Evolutionary conservation across 1,140 invertebrate genomes (phyloP), one percentile per base, ranked within the genome.

Genomic region (Meloidogyne hapla): DNA sequence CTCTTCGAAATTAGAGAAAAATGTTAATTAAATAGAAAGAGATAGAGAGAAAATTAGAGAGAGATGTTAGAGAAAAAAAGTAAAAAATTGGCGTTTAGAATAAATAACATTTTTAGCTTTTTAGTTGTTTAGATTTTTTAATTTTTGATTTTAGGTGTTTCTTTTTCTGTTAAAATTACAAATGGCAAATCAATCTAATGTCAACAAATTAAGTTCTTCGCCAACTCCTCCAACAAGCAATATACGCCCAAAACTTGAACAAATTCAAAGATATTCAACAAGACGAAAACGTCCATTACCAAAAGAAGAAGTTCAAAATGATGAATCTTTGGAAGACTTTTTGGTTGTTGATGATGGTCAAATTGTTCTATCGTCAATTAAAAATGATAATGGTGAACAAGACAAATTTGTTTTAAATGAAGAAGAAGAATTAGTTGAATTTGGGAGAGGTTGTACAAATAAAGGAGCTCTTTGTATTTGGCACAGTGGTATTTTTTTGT

Each of bases 381-480:
- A 56, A n/a, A n/a, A n/a, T 6, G 48, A 56, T n/a, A n/a, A n/a
- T n/a, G n/a, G n/a, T 56, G 33, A 33, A n/a, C 48, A n/a, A 56
- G 18, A n/a, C 5, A 56, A 33, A 5, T 5, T 33, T 56, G 48
- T 8, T n/a, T n/a, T 5, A 5, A 5, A 15, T 6, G 48, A 56
- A n/a, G 12, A n/a, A n/a, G 48, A n/a, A 21, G 40, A 56, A 69
- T 6, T 65, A 6, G 38, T 70, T 65, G 38, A 70, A n/a, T 70
- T 70, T 65, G 18, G 21, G 18, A 68, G n/a, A 23, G 61, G 61
- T 6, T 48, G 6, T 28, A 65, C 40, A 18, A 65, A 26, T 33
- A 48, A 42, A 65, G 69, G 61, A 18, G n/a, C 25, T n/a, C 38
- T 48, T 23, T 48, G 69, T 42, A 28, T 48, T n/a, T 70, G 69